phyloP scores from a whole-genome alignment of 2,888 invertebrate genomes.

The Sphaerolaimus hirsutus region DNA sequence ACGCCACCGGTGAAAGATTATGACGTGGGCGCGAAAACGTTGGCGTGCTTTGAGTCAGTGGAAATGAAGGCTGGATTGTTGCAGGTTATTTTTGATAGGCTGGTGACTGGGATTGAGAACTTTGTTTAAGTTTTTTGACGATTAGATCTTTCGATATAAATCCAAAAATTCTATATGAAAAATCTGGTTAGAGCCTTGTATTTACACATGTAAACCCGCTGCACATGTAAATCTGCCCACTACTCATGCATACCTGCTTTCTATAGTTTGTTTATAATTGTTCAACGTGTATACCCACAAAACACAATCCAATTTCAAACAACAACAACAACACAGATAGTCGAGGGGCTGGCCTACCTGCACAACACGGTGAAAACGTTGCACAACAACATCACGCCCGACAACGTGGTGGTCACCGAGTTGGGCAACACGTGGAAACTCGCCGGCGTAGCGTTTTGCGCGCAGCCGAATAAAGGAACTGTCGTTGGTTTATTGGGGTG shows the following conservation, averaged over 20 bases:
- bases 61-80: slow-evolving; percentile 21
- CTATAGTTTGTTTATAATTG: no score
- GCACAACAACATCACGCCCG: slow-evolving; percentile 80
- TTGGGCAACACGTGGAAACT: slow-evolving; percentile 88
- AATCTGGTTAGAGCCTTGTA: no score
- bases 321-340: slow-evolving; percentile 26
- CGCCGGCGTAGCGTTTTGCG: slow-evolving; percentile 71
- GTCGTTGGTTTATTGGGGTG: no score
- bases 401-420: slow-evolving; percentile 67
- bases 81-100: no score
- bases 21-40: no score
- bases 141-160: no score
- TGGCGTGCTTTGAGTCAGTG: slow-evolving; percentile 14
- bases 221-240: no score
- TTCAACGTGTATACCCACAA: neutral
- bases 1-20: slow-evolving; percentile 8
- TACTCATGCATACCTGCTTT: no score
- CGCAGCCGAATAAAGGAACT: slow-evolving; percentile 30
- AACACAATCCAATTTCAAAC: neutral
- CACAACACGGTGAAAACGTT: slow-evolving; percentile 64
- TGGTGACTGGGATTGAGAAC: no score
- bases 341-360: slow-evolving; percentile 70
- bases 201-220: no score
- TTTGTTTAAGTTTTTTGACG: no score
- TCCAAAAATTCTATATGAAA: no score